Evolutionary conservation across 2,888 invertebrate species (phyloP).

Genomic region (Phytoseiulus persimilis): DNA sequence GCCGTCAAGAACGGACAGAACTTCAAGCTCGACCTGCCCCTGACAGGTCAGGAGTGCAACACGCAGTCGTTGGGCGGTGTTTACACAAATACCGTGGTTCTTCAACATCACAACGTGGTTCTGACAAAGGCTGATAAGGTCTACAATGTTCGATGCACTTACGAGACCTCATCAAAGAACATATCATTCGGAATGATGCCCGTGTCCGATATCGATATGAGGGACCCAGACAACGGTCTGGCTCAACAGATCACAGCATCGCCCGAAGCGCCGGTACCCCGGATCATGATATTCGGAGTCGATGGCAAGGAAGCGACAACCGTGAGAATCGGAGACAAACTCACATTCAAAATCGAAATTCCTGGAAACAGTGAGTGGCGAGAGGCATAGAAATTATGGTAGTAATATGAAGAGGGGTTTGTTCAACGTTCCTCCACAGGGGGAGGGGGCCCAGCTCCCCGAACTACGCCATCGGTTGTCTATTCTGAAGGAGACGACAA

Average conservation of each 20-base stretch:
- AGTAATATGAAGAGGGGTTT: too few relatives aligned
- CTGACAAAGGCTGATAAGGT: constrained; percentile 95
- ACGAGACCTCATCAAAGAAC: constrained; percentile 91
- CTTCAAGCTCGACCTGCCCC: constrained; percentile 80
- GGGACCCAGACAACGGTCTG: constrained; percentile 68
- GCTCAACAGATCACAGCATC: constrained; percentile 88
- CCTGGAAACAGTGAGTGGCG: constrained; percentile 81
- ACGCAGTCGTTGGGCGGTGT: constrained; percentile 87
- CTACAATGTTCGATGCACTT: constrained; percentile 90
- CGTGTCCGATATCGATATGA: constrained; percentile 54
- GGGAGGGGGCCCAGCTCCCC: too few relatives aligned
- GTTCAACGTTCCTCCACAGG: too few relatives aligned
- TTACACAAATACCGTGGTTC: constrained; percentile 84
- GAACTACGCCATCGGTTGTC: too few relatives aligned
- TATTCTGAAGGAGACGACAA: too few relatives aligned
- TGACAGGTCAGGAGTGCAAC: constrained; percentile 89
- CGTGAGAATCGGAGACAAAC: constrained; percentile 83
- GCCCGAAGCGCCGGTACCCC: constrained; percentile 85
- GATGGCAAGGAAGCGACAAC: constrained; percentile 81
- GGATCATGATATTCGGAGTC: constrained; percentile 79
- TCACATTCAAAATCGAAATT: constrained; percentile 89
- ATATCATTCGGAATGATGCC: constrained; percentile 96
- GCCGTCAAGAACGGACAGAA: constrained; percentile 84
- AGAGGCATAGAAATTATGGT: too few relatives aligned
- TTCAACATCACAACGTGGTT: constrained; percentile 88